Conservation (phyloP, 2,113 vertebrate species). For the Tretioscincus oriximinensis region DNA sequence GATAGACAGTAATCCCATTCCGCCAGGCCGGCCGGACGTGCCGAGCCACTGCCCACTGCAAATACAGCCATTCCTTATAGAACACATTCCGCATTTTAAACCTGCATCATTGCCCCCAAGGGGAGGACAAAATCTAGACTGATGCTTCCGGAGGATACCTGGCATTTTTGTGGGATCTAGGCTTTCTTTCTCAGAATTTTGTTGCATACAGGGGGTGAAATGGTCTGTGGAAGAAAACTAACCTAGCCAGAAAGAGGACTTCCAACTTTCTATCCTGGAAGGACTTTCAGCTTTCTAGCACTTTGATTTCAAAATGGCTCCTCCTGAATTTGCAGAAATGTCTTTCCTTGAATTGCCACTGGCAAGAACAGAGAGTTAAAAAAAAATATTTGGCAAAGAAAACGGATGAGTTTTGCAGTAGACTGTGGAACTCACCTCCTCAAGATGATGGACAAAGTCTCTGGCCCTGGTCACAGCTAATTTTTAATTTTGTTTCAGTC, state of each 20-base stretch:
- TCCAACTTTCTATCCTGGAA: no score
- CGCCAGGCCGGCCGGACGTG: not conserved
- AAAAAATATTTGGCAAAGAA: not conserved
- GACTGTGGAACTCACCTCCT: not conserved
- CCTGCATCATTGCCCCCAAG: not conserved
- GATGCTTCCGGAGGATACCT: not conserved
- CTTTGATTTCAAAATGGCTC: not conserved
- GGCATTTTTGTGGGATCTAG: not conserved
- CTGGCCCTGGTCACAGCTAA: no score
- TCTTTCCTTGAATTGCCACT: not conserved
- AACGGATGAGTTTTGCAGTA: not conserved
- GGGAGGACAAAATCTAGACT: not conserved
- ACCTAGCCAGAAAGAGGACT: not conserved
- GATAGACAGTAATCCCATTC: slow-evolving; percentile 33
- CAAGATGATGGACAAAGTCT: not conserved
- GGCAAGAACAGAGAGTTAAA: no score
- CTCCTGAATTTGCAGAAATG: not conserved
- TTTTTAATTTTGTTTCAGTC: no score
- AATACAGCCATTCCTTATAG: not conserved
- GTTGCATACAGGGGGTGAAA: not conserved
- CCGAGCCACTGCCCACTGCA: not conserved
- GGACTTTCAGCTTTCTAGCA: not conserved
- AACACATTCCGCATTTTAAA: not conserved
- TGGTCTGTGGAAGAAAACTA: not conserved
- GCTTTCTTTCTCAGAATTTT: not conserved